A percentile compares a stretch with the other conserved stretches of the same genome.
Evolutionary conservation across 64 coral and sea anemone genomes (phyloP).

Genomic region (Dendronephthya gigantea): DNA sequence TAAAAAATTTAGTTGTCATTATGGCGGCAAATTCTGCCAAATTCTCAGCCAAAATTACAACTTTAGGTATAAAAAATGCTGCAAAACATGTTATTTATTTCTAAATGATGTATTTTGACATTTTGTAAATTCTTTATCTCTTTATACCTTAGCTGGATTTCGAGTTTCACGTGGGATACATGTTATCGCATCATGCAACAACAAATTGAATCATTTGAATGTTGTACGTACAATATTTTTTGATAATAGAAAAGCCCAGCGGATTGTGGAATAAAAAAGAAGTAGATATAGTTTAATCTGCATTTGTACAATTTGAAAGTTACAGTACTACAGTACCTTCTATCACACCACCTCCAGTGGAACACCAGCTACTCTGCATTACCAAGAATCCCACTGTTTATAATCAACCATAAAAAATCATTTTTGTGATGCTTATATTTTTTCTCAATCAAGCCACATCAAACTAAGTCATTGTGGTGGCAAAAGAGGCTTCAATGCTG

Average conservation of each 20-base stretch:
- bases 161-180: neutral
- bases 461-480: neutral
- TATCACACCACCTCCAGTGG: too few relatives aligned
- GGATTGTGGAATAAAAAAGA: too few relatives aligned
- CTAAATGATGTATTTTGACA: neutral
- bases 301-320: too few relatives aligned
- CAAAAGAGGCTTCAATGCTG: neutral
- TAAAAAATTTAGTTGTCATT: neutral
- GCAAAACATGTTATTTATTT: neutral
- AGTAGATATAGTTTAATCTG: too few relatives aligned
- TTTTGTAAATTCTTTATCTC: neutral
- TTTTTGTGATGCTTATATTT: neutral
- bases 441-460: neutral
- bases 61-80: neutral
- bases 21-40: neutral
- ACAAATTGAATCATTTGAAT: neutral
- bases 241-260: neutral
- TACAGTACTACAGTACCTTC: too few relatives aligned
- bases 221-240: neutral
- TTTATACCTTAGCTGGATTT: neutral
- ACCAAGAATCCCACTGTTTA: too few relatives aligned
- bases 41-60: neutral
- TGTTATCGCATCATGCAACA: neutral
- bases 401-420: neutral
- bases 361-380: too few relatives aligned